Conservation (phyloP, 2,113 vertebrate genomes). For the Hymenochirus boettgeri region DNA sequence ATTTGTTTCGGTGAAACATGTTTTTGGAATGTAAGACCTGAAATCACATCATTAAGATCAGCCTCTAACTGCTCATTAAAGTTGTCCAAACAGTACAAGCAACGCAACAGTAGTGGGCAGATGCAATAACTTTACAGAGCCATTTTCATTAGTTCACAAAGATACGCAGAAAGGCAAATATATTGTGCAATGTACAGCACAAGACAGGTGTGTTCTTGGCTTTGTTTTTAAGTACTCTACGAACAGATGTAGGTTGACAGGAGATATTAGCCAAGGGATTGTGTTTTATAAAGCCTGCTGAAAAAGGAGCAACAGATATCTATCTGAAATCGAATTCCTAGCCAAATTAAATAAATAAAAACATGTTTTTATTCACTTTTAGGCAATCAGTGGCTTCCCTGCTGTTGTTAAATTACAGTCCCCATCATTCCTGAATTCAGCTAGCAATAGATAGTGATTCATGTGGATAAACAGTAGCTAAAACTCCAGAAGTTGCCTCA, state of each 20-base stretch:
- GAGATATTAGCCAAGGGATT: slow-evolving; percentile 47
- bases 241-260: slow-evolving; percentile 51
- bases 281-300: slow-evolving; percentile 47
- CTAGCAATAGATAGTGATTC: too few species aligned
- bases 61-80: slow-evolving; percentile 23
- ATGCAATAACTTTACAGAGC: slow-evolving; percentile 21
- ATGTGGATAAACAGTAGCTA: too few species aligned
- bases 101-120: slow-evolving; percentile 12
- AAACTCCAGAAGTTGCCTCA: too few species aligned
- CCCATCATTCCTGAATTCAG: not conserved
- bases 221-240: slow-evolving; percentile 42
- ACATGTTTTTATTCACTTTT: slow-evolving; percentile 48
- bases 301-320: slow-evolving; percentile 41
- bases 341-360: slow-evolving; percentile 52
- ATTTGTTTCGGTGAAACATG: slow-evolving; percentile 6
- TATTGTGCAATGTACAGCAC: slow-evolving; percentile 37
- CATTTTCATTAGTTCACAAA: slow-evolving; percentile 28
- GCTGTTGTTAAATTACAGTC: not conserved
- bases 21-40: not conserved
- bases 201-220: slow-evolving; percentile 34
- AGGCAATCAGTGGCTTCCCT: not conserved
- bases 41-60: slow-evolving; percentile 7
- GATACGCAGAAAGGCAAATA: slow-evolving; percentile 35
- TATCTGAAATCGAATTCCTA: slow-evolving; percentile 53
- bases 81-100: slow-evolving; percentile 10